Evolutionary conservation across 2,888 invertebrate species (phyloP).

Genomic region (Abrostola triplasia): DNA sequence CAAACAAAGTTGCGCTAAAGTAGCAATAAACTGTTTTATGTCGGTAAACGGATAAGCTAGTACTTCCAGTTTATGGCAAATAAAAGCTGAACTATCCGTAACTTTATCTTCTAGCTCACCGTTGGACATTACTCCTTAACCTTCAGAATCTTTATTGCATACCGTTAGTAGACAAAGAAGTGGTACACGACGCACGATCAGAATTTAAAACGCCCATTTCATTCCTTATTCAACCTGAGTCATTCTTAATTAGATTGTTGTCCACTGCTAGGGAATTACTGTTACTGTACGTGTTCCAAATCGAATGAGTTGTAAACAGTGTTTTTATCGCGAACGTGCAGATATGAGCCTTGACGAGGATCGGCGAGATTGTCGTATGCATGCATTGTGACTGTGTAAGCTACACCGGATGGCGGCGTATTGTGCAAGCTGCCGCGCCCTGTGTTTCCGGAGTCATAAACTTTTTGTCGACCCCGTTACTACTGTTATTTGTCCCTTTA

Average conservation of each 20-base stretch:
- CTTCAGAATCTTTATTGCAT: slow-evolving; percentile 56
- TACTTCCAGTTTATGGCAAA: slow-evolving; percentile 18
- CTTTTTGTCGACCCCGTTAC: slow-evolving; percentile 49
- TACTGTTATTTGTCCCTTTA: slow-evolving; percentile 24
- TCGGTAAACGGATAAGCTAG: background rate
- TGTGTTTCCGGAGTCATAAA: slow-evolving; percentile 65
- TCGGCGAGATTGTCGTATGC: slow-evolving; percentile 42
- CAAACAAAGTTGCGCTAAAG: slow-evolving; percentile 8
- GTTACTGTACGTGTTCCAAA: slow-evolving; percentile 62
- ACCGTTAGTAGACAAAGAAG: slow-evolving; percentile 66
- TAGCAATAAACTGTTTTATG: slow-evolving; percentile 17
- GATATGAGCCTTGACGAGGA: slow-evolving; percentile 59
- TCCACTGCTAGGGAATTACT: slow-evolving; percentile 53
- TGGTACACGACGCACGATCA: slow-evolving; percentile 57
- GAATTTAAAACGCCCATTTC: slow-evolving; percentile 70
- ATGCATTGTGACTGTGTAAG: slow-evolving; percentile 59
- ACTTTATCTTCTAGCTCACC: slow-evolving; percentile 26
- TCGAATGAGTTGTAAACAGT: slow-evolving; percentile 61
- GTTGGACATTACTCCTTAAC: slow-evolving; percentile 42
- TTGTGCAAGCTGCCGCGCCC: slow-evolving; percentile 75
- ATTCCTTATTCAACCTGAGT: slow-evolving; percentile 66
- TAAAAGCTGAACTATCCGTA: slow-evolving; percentile 20
- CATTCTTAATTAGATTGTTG: slow-evolving; percentile 70
- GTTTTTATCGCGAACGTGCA: slow-evolving; percentile 64
- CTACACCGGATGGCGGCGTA: slow-evolving; percentile 69